Percentiles rank a stretch among this genome's conserved stretches.
These are phyloP conservation scores for Porites australiensis DNA, from an alignment of 64 coral and sea anemone genomes.

Conservation along the genomic window DNA sequence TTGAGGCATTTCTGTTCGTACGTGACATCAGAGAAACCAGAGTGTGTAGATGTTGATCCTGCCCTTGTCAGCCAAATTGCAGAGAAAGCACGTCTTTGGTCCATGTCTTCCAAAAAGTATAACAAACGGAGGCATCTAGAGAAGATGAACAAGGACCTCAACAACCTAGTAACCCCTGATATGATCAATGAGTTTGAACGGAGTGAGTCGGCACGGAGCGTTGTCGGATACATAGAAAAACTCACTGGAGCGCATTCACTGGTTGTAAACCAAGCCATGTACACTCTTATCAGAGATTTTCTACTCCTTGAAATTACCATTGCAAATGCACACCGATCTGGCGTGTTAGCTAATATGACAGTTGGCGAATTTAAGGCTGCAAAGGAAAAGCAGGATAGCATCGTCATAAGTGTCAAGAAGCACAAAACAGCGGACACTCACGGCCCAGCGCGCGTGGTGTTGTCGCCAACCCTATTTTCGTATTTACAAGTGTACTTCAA, in stretches of 20 bases:
- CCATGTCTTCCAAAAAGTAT: slow-evolving; percentile 39
- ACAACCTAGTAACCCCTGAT: slow-evolving; percentile 46
- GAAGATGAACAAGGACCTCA: slow-evolving; percentile 42
- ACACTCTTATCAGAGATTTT: slow-evolving; percentile 54
- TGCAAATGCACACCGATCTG: slow-evolving; percentile 51
- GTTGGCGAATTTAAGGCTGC: slow-evolving; percentile 28
- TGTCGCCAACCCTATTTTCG: background rate
- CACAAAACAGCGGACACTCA: slow-evolving; percentile 63
- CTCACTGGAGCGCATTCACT: slow-evolving; percentile 1
- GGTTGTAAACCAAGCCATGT: slow-evolving; percentile 31
- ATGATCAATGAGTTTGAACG: slow-evolving; percentile 32
- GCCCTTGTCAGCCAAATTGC: background rate
- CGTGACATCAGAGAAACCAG: slow-evolving; percentile 52
- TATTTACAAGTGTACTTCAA: slow-evolving; percentile 22
- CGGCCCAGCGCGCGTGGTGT: slow-evolving; percentile 43
- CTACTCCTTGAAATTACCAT: slow-evolving; percentile 45
- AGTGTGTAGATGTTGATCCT: background rate
- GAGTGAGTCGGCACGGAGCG: slow-evolving; percentile 43
- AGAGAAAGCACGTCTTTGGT: slow-evolving; percentile 45
- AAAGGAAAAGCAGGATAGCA: slow-evolving; percentile 2
- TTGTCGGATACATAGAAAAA: slow-evolving; percentile 37
- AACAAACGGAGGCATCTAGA: slow-evolving; percentile 52
- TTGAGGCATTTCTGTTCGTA: slow-evolving; percentile 74
- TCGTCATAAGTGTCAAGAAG: slow-evolving; percentile 39
- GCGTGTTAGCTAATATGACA: slow-evolving; percentile 60